Base-by-base conservation (phyloP, 1,140 invertebrate species). In the Drosophila tristis region DNA sequence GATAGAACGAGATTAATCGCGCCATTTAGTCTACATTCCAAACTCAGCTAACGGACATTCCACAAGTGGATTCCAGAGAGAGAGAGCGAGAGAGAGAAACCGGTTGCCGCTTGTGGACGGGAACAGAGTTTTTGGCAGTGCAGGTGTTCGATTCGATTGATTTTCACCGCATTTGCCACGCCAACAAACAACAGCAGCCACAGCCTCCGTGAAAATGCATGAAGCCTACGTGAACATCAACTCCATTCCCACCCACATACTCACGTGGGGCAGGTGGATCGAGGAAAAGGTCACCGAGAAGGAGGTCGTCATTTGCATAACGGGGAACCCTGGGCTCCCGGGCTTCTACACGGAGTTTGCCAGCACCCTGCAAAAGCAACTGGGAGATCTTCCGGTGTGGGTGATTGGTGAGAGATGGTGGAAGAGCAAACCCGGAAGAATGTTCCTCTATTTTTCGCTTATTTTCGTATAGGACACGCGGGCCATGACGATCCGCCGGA, bases 271-370 rank as follows among this genome's bases (percentile, higher is more conserved):
- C 50, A 92, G 93, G 62, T 95, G 95, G 94, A 93, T 95, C n/a
- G 94, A 95, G 66, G 94, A 95, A 73, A 92, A 92, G 16, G 64
- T 94, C n/a, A 78, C 87, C 7, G 92, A 93, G 26, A 93, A 93
- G 60, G 92, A 94, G 70, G 25, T 95, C 2, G 92, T 95, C 5
- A 56, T 95, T 15, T 91, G 94, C 15, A 94, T 95, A 75, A 93
- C 94, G 79, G 96, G 96, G 5, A 97, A 97, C 92, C 96, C 96
- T 13, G 93, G 94, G 2, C 66, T 96, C 16, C 94, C 95, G 7
- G 93, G 94, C 48, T 97, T 95, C 90, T 97, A 98, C 84, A 93
- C 94, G 29, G 93, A 93, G 78, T 97, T 97, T 82, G 93, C 95
- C 59, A 92, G 93, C 64, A 87, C 92, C 1, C 51, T 97, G 2